Conservation (phyloP, 2,888 invertebrate species). For the Acanthosepion pharaonis region DNA sequence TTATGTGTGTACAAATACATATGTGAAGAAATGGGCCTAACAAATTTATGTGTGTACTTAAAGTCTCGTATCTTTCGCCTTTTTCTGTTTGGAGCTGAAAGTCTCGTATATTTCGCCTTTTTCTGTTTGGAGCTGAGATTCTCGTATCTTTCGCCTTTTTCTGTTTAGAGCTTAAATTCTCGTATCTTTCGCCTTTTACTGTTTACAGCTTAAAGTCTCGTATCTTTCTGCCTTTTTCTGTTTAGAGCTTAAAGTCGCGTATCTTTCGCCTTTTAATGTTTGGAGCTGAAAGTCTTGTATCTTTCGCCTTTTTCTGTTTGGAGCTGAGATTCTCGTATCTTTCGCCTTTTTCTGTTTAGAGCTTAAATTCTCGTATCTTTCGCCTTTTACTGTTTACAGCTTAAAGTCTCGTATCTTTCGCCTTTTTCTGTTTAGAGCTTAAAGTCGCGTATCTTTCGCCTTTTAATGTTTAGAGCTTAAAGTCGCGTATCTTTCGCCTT, state of each 20-base stretch:
- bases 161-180: background rate
- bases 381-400: background rate
- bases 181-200: background rate
- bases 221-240: background rate
- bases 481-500: background rate
- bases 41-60: background rate
- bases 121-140: too few species aligned
- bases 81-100: background rate
- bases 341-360: background rate
- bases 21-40: background rate
- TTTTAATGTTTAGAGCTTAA: background rate
- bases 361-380: background rate
- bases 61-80: accelerated
- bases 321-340: too few species aligned
- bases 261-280: background rate
- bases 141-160: background rate
- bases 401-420: accelerated
- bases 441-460: background rate
- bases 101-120: background rate
- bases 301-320: too few species aligned
- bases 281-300: background rate
- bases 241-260: background rate
- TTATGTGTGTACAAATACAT: background rate
- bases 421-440: background rate
- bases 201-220: background rate